A percentile compares a stretch with the other conserved stretches of the same genome.
Conservation (phyloP, 2,888 invertebrate genomes). For the Paralinhomoeus sp. region DNA sequence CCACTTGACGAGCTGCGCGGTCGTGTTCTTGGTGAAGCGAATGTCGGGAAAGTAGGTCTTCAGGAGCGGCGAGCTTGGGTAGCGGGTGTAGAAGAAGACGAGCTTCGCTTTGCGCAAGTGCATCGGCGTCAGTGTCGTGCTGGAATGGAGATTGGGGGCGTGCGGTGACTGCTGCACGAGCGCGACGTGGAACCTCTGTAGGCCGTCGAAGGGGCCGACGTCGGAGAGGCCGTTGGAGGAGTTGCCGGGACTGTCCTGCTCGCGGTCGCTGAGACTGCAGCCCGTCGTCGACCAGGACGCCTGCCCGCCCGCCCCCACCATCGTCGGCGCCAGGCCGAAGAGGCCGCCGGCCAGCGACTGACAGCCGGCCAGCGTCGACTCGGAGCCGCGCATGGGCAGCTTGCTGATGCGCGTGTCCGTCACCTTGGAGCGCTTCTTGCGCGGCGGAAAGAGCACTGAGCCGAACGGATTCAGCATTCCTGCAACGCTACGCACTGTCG, state of each 20-base stretch:
- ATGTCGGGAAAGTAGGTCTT: slow-evolving; percentile 99
- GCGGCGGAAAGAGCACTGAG: slow-evolving; percentile 4
- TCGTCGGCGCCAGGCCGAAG: not conserved
- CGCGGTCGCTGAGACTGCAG: slow-evolving; percentile 5
- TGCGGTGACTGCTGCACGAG: not conserved
- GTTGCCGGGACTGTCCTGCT: slow-evolving; percentile 13
- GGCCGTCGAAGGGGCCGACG: slow-evolving; percentile 11
- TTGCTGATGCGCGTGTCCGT: slow-evolving; percentile 10
- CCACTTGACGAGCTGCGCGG: slow-evolving; percentile 99
- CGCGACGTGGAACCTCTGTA: not conserved
- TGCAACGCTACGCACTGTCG: too few species aligned
- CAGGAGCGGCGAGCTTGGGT: slow-evolving; percentile 91
- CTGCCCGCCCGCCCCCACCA: not conserved
- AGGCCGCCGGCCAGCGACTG: not conserved
- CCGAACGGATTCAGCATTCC: not conserved
- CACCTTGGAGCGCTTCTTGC: slow-evolving; percentile 14
- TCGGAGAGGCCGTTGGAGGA: slow-evolving; percentile 14
- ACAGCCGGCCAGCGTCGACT: not conserved
- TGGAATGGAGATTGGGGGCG: slow-evolving; percentile 6
- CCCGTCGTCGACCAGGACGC: not conserved
- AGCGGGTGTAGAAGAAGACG: slow-evolving; percentile 99
- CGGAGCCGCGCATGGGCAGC: slow-evolving; percentile 8
- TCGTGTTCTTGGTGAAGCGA: slow-evolving; percentile 99
- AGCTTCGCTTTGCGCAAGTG: slow-evolving; percentile 98
- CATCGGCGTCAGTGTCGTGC: slow-evolving; percentile 89